Base-by-base conservation (phyloP, 2,797 vertebrate species). In the Molothrus ater region DNA sequence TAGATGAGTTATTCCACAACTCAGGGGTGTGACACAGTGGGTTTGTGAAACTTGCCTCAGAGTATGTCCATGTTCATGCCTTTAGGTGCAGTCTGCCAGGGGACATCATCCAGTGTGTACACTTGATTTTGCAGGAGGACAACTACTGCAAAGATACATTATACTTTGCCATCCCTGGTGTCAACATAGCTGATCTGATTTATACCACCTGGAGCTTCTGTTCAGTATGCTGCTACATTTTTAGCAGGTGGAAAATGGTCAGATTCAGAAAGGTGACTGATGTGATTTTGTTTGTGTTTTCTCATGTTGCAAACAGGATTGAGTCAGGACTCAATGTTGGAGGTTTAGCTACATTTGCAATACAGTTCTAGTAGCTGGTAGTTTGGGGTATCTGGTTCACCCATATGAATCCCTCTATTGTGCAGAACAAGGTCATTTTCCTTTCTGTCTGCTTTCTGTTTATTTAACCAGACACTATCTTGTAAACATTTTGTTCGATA, bases 401-500 rank as follows among this genome's bases (percentile, higher is more conserved):
- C 54, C 61, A 14, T 80, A 63, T 54, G 81, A 90, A 78, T 91
- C 47, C 25, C 54, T 79, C 24, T 65, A n/a, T 86, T 74, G 70
- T 86, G 60, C 32, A 51, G 64, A 92, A 75, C 90, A 94, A 95
- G 93, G 88, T 88, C 42, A 25, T 83, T 91, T 95, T 90, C 68
- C 51, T 90, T 51, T 81, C n/a, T 78, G 28, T 68, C 78, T 93
- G 75, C 72, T 56, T 95, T 88, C 81, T 92, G 68, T 83, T 66
- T 89, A 10, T 84, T 84, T 92, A 90, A 75, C 54, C 71, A 92
- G 80, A 66, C 36, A 63, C 57, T 51, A 45, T 86, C 73, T 85
- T 9, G 4, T 73, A 90, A 82, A 64, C 80, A 69, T 82, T 95
- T 93, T 81, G 71, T 95, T 94, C 90, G 73, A 34, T 92, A 92